Base-by-base conservation (phyloP, 2,888 invertebrate genomes). In the Rhagonycha fulva region DNA sequence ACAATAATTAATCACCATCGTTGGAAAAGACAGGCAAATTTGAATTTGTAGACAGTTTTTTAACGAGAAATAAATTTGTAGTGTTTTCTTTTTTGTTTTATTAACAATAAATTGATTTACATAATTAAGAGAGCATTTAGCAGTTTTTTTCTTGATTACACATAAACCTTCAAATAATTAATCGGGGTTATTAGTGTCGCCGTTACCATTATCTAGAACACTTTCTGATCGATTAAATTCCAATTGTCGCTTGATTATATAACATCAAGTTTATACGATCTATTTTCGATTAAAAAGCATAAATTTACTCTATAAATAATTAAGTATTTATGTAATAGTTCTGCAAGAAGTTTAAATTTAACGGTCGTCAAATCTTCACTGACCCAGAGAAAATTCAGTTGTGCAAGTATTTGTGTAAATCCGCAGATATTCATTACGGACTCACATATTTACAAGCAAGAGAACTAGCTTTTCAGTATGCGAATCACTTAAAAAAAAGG, bases 221-320 rank as follows among this genome's bases (percentile, higher is more conserved):
- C 47, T 47, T 47, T 47, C 47, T 47, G 47, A 47, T 47, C 47
- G 47, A 47, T 47, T 47, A 47, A 47, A 47, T 47, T 47, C 47
- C 47, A 47, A 47, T 47, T 47, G 47, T 47, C 47, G 47, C 47
- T 47, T 47, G 47, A 47, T 47, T 47, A 47, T 47, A 47, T 47
- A 47, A 47, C 47, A 47, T 47, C 47, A 47, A 47, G 47, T 47
- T 47, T 47, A 47, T 47, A 47, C 47, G 47, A 47, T 47, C 47
- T 47, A 47, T 47, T 47, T 47, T 47, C 47, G 47, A 47, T 47
- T 47, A 47, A 47, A 47, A 47, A 47, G 47, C 47, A 66, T 30
- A 62, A 63, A 68, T 72, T 68, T 67, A 61, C 68, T 61, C 61
- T 72, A 72, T 72, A 72, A 72, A 72, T 72, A 72, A 47, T 47